These are phyloP conservation scores for Salvator merianae DNA, from an alignment of 2,113 vertebrate genomes.

Conservation along the genomic window DNA sequence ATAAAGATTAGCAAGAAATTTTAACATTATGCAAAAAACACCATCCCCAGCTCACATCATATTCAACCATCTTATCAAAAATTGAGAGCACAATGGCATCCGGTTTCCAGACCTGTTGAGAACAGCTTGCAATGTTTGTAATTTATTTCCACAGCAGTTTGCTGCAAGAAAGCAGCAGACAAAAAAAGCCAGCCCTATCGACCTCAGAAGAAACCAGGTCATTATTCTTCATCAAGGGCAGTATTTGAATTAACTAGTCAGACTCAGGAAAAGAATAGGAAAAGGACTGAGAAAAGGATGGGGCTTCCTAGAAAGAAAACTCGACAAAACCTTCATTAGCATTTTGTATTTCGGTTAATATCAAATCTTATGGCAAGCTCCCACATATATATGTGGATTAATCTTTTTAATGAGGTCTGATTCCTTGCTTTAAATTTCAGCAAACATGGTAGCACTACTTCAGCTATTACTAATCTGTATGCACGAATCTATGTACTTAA, in stretches of 20 bases:
- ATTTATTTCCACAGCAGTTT: background rate
- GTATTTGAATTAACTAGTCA: background rate
- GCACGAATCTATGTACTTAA: background rate
- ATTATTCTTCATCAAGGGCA: background rate
- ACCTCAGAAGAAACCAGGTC: background rate
- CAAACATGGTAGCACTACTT: background rate
- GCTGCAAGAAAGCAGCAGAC: background rate
- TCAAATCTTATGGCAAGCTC: background rate
- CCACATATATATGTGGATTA: no score
- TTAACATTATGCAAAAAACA: background rate
- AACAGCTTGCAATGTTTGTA: accelerated
- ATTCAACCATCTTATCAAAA: background rate
- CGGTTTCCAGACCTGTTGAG: background rate
- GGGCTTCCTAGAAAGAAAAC: background rate
- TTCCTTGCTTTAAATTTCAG: no score
- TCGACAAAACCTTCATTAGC: background rate
- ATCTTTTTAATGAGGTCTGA: background rate
- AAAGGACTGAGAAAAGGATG: background rate
- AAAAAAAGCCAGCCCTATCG: background rate
- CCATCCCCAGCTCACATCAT: background rate
- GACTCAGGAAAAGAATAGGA: background rate
- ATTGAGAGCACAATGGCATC: background rate
- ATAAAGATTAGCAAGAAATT: background rate
- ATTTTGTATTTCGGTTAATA: background rate
- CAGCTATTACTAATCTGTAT: background rate